Base-by-base conservation (phyloP, 1,140 invertebrate genomes). In the Holotrichia oblita region DNA sequence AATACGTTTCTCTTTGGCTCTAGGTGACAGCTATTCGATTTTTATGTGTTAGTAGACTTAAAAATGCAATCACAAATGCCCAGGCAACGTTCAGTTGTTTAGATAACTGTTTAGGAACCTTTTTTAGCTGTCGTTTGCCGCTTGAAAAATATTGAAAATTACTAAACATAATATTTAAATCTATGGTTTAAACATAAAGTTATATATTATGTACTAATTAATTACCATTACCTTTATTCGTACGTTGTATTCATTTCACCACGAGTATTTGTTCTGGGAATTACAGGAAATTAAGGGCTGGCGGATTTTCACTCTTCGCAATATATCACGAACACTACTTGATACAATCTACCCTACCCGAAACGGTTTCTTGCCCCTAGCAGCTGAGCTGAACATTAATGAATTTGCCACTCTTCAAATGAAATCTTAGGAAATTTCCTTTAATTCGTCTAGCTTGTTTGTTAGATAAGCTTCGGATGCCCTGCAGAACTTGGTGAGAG, bases 1-100 rank as follows among this genome's bases (percentile, higher is more conserved):
- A 69, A 69, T 27, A 34, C 27, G 22, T 34, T 69, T 69, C 61
- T 69, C 7, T 69, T 69, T 22, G 22, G 22, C 22, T 9, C 22
- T 20, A 34, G 22, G 61, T 22, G 61, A 69, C 61, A 69, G 61
- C 61, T 69, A 69, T 69, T 69, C 24, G 22, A 69, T 69, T 69
- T 69, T 22, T 27, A 17, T 9, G 27, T 34, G 27, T 4, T 34
- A 1, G 27, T 34, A 34, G 27, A 34, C 4, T 34, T 34, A 34
- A 34, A 34, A 34, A 34, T 34, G 27, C 27, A 34, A 34, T 34
- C 27, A 4, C 4, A 34, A 1, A 34, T 55, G 14, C 48, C 1
- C 48, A 55, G 14, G 14, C 48, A 55, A 17, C 14, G 48, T 0
- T 34, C 4, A 34, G 27, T 34, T 4, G 2, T 4, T 34, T 34